Evolutionary conservation across 92 coral and sea anemone genomes (phyloP).

Genomic region (Umimayanthus kanabou): DNA sequence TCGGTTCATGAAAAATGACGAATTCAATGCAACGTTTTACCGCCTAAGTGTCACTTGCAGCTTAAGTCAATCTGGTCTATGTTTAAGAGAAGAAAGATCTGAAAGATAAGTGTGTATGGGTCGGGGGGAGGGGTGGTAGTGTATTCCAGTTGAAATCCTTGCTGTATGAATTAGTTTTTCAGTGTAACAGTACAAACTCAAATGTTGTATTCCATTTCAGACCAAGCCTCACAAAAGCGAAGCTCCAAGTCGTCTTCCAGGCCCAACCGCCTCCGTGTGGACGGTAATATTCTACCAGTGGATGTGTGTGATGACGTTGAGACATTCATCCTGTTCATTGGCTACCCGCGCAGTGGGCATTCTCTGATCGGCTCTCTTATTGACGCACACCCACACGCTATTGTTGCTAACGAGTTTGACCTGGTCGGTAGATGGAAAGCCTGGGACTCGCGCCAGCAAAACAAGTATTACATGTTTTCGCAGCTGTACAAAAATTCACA

Average conservation of each 20-base stretch:
- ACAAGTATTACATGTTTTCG: conserved; percentile 86
- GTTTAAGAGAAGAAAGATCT: too few relatives aligned
- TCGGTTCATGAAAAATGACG: too few relatives aligned
- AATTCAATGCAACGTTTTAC: too few relatives aligned
- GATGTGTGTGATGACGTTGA: conserved; percentile 69
- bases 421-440: conserved; percentile 73
- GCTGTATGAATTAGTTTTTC: too few relatives aligned
- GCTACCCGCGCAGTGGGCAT: conserved; percentile 95
- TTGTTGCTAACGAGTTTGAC: conserved; percentile 93
- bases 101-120: too few relatives aligned
- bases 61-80: too few relatives aligned
- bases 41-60: too few relatives aligned
- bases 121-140: too few relatives aligned
- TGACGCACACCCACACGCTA: conserved; percentile 94
- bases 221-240: neutral
- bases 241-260: neutral
- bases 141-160: too few relatives aligned
- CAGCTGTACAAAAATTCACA: conserved; percentile 82
- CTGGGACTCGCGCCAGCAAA: conserved; percentile 70
- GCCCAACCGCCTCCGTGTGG: neutral
- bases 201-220: neutral
- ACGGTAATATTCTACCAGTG: conserved; percentile 1
- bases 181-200: too few relatives aligned
- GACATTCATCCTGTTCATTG: conserved; percentile 81
- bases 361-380: conserved; percentile 90